These are phyloP conservation scores for Carpatolechia fugitivella DNA, from an alignment of 2,888 invertebrate species.

Conservation along the genomic window DNA sequence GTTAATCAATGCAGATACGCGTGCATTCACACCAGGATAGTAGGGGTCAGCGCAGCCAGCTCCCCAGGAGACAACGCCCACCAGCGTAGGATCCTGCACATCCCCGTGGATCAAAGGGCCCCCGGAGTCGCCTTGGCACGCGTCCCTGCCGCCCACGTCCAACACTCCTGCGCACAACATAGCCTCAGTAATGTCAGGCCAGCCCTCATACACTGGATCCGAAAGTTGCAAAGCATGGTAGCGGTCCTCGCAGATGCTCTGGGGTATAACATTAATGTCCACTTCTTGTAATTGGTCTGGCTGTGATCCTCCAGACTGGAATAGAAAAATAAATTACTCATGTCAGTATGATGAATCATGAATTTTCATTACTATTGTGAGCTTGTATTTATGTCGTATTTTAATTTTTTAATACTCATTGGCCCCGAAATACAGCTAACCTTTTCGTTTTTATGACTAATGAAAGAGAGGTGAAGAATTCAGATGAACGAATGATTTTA, in stretches of 20 bases:
- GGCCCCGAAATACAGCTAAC: too few species aligned
- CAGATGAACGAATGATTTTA: too few species aligned
- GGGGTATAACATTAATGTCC: slow-evolving; percentile 38
- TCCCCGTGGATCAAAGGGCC: slow-evolving; percentile 65
- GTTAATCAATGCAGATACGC: slow-evolving; percentile 47
- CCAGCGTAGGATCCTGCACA: slow-evolving; percentile 32
- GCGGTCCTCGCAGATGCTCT: slow-evolving; percentile 36
- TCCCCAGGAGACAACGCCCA: slow-evolving; percentile 74
- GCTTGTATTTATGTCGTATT: too few species aligned
- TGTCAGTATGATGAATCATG: too few species aligned
- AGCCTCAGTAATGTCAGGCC: slow-evolving; percentile 38
- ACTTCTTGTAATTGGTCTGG: slow-evolving; percentile 35
- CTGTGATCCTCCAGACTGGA: not conserved
- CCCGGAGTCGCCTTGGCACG: slow-evolving; percentile 75
- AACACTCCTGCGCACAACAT: slow-evolving; percentile 53
- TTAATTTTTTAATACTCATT: too few species aligned
- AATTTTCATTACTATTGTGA: too few species aligned
- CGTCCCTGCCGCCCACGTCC: slow-evolving; percentile 45
- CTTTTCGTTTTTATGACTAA: too few species aligned
- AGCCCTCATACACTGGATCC: slow-evolving; percentile 27
- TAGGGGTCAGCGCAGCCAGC: slow-evolving; percentile 58
- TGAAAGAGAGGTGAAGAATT: too few species aligned
- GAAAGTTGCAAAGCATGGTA: slow-evolving; percentile 36
- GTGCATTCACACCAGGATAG: slow-evolving; percentile 73
- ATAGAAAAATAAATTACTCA: too few species aligned